Conservation (phyloP, 2,888 invertebrate genomes). For the Stramonita haemastoma region DNA sequence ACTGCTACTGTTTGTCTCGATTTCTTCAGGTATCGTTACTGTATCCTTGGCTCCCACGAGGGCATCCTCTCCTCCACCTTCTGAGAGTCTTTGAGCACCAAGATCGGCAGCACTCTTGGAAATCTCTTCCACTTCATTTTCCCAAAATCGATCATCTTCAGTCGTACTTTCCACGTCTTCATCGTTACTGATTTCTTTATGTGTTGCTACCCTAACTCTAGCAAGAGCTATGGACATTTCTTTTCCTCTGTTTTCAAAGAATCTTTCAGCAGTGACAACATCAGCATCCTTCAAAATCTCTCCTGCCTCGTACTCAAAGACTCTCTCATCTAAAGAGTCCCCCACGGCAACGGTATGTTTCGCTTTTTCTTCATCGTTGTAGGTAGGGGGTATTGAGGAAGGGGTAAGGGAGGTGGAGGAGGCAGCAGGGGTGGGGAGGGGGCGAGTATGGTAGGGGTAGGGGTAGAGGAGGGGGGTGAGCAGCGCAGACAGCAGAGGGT, state of each 20-base stretch:
- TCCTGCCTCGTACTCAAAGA: not conserved
- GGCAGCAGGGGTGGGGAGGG: not conserved
- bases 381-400: not conserved
- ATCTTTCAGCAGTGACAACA: too few species aligned
- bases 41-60: too few species aligned
- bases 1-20: too few species aligned
- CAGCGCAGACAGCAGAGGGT: conserved; percentile 12
- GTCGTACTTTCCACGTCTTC: not conserved
- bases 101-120: too few species aligned
- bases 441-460: not conserved
- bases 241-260: not conserved
- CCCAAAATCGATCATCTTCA: not conserved
- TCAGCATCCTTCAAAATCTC: not conserved
- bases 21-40: too few species aligned
- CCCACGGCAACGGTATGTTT: not conserved
- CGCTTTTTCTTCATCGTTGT: not conserved
- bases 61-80: not conserved
- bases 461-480: not conserved
- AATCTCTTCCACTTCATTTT: not conserved
- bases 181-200: not conserved
- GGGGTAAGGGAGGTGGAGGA: not conserved
- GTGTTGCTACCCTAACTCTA: not conserved
- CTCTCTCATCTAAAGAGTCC: not conserved
- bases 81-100: too few species aligned
- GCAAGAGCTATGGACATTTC: not conserved